Percentiles rank a stretch among this genome's conserved stretches.
phyloP scores from a whole-genome alignment of 2,888 invertebrate genomes.

The Hypomecis punctinalis region DNA sequence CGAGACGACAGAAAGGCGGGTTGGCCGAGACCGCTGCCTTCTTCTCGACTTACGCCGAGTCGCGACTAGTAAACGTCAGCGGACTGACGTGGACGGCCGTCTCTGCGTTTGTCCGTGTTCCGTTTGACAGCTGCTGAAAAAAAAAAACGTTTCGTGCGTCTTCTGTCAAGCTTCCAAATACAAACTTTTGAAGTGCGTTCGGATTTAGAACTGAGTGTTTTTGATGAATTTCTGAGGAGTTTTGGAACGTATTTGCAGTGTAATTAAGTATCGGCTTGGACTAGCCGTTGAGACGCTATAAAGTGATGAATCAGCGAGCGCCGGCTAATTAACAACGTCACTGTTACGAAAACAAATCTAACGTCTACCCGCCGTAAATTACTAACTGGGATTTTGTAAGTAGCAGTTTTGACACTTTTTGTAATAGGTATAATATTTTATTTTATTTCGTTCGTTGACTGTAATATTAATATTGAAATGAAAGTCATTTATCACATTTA shows the following conservation, averaged over 20 bases:
- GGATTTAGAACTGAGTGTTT: constrained; percentile 59
- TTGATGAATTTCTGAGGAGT: constrained; percentile 56
- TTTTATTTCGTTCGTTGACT: neutral
- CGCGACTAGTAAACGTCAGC: constrained; percentile 83
- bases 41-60: constrained; percentile 83
- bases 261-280: constrained; percentile 70
- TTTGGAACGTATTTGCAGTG: constrained; percentile 65
- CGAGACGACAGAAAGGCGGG: constrained; percentile 84
- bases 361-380: constrained; percentile 57
- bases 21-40: constrained; percentile 83
- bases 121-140: constrained; percentile 69
- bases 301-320: constrained; percentile 84
- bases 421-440: constrained; percentile 18
- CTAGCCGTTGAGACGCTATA: constrained; percentile 79
- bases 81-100: constrained; percentile 80
- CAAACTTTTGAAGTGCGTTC: constrained; percentile 74
- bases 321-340: constrained; percentile 80
- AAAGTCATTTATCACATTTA: no score
- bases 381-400: constrained; percentile 75
- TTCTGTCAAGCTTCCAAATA: constrained; percentile 60
- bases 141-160: constrained; percentile 81
- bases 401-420: constrained; percentile 40
- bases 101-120: constrained; percentile 61
- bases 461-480: no score
- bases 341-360: constrained; percentile 80